Evolutionary conservation across 2,113 vertebrate species (phyloP).

Genomic region (Hemibates koningsi): DNA sequence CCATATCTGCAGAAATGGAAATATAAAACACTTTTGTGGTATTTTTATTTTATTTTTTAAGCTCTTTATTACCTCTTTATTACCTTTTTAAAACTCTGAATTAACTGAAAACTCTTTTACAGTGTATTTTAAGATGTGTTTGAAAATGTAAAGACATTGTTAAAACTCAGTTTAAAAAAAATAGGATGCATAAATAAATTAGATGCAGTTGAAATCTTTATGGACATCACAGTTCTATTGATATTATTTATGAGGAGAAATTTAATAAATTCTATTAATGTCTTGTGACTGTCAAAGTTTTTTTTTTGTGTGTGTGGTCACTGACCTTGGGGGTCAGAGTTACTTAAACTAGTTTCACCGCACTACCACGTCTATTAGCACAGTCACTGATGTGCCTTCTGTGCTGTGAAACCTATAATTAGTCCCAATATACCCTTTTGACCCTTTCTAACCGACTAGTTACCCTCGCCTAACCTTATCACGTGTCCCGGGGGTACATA

Average conservation of each 20-base stretch:
- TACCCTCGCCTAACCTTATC: background rate
- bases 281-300: background rate
- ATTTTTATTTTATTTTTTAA: background rate
- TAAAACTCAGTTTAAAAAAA: background rate
- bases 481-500: background rate
- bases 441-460: background rate
- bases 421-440: background rate
- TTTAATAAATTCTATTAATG: background rate
- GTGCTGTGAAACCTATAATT: background rate
- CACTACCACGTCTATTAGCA: background rate
- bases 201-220: too few species aligned
- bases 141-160: background rate
- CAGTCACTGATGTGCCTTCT: background rate
- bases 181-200: background rate
- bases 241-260: background rate
- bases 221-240: background rate
- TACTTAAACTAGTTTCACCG: background rate
- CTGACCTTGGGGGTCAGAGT: background rate
- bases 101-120: background rate
- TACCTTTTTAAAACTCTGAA: background rate
- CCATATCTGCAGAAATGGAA: background rate
- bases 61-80: background rate
- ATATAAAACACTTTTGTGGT: fast-evolving
- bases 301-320: background rate
- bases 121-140: background rate